Base-by-base conservation (phyloP, 2,797 vertebrate species). In the Sylvilagus floridanus region DNA sequence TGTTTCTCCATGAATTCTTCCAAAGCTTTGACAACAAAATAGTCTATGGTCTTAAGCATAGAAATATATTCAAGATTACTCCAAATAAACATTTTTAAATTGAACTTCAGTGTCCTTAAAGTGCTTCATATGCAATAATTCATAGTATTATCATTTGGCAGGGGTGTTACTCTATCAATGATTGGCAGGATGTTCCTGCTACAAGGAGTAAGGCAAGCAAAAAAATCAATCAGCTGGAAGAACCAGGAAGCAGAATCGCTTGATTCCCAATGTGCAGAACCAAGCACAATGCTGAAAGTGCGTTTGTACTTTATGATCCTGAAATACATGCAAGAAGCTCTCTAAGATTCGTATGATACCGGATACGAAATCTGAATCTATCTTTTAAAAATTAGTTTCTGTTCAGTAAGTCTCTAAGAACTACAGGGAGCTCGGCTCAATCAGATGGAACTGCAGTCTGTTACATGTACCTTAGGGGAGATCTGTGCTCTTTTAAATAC, bases 401-500 rank as follows among this genome's bases (percentile, higher is more conserved):
- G 91, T 88, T 93, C 37, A 72, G 6, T 60, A 88, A 86, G 21
- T 73, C 28, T 83, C 30, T 60, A 62, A 94, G 63, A 95, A 68
- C 60, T 75, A 7, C 21, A 2, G 21, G 24, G 26, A 82, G 52
- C 22, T 89, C 69, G 85, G 22, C 52, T 72, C 52, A 92, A 71
- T 57, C 52, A 42, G 73, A 21, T 75, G 22, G 11, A 30, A 60
- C 93, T 73, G 78, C 87, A 57, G 30, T 90, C 52, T 72, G 12
- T 57, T 73, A 26, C 42, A 66, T 1, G 12, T n/a, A 88, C 37
- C 78, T 93, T 22, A 60, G 57, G 47, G 37, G 47, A 93, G 92
- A 78, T 50, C 3, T 5, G 62, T 79, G 69, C 77, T 94, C 83
- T 91, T 95, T 87, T 87, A 94, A 78, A 90, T 93, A 87, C 89